Evolutionary conservation across 2,797 vertebrate genomes (phyloP).

Genomic region (Hirundo rustica): DNA sequence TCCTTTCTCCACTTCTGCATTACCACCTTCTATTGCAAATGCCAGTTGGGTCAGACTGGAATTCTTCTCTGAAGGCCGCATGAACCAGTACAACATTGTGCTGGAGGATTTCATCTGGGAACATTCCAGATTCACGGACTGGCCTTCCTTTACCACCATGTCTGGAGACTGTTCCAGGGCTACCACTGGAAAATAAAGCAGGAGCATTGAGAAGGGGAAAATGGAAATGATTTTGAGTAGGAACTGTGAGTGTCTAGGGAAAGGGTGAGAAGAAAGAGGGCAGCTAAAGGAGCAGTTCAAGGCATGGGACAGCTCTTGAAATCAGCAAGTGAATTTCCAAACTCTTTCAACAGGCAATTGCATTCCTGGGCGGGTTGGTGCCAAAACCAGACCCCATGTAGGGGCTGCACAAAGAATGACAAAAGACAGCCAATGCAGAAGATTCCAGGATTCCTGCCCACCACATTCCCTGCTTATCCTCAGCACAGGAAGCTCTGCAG

Average conservation of each 20-base stretch:
- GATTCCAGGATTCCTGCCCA: too few species aligned
- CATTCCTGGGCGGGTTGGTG: too few species aligned
- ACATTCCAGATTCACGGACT: neutral
- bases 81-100: neutral
- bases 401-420: too few species aligned
- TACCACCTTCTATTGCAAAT: rapidly evolving
- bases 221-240: rapidly evolving
- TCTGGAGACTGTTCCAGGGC: neutral
- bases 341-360: too few species aligned
- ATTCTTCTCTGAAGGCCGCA: neutral
- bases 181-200: neutral
- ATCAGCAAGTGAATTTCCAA: too few species aligned
- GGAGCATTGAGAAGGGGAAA: rapidly evolving
- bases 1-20: neutral
- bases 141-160: neutral
- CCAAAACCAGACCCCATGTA: too few species aligned
- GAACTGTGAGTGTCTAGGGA: rapidly evolving
- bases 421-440: too few species aligned
- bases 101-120: rapidly evolving
- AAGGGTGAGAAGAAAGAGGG: too few species aligned
- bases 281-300: too few species aligned
- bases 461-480: too few species aligned
- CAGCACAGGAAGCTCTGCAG: too few species aligned
- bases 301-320: too few species aligned
- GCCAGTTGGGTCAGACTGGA: neutral